Conservation (phyloP, 64 coral and sea anemone genomes). For the Porites lutea region DNA sequence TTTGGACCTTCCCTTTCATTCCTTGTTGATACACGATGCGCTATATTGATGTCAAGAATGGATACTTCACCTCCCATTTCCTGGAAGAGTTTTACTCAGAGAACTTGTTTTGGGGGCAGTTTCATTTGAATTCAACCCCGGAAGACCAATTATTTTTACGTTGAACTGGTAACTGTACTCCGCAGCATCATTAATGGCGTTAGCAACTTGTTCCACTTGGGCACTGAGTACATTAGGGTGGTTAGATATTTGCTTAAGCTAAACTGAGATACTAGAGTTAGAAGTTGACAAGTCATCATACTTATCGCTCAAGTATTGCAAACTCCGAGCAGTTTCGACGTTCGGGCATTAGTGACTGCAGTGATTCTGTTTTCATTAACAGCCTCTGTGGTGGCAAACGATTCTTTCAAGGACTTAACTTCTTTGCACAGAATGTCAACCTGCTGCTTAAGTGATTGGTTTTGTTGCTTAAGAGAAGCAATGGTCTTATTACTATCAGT, state of each 20-base stretch:
- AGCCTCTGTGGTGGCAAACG: neutral
- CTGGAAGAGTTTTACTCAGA: neutral
- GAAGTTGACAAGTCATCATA: conserved; percentile 3
- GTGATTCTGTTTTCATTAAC: neutral
- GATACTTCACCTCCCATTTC: neutral
- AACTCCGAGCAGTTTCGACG: neutral
- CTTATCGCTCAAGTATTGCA: neutral
- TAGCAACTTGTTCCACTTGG: neutral
- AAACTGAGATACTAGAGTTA: neutral
- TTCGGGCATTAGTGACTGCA: neutral
- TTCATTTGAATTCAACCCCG: neutral
- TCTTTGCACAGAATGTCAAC: neutral
- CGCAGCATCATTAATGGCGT: too few relatives aligned
- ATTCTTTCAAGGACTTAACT: neutral
- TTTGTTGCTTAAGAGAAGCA: neutral
- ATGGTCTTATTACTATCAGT: too few relatives aligned
- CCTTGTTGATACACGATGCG: neutral
- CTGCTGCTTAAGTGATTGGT: neutral
- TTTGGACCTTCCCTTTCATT: neutral
- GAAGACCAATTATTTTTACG: neutral
- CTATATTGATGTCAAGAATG: neutral
- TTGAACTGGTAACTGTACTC: too few relatives aligned
- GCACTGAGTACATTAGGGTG: neutral
- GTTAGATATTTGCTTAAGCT: neutral
- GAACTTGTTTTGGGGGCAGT: neutral